These are phyloP conservation scores for Scaptodrosophila latifasciaeformis DNA, from an alignment of 2,888 invertebrate genomes.

Conservation along the genomic window DNA sequence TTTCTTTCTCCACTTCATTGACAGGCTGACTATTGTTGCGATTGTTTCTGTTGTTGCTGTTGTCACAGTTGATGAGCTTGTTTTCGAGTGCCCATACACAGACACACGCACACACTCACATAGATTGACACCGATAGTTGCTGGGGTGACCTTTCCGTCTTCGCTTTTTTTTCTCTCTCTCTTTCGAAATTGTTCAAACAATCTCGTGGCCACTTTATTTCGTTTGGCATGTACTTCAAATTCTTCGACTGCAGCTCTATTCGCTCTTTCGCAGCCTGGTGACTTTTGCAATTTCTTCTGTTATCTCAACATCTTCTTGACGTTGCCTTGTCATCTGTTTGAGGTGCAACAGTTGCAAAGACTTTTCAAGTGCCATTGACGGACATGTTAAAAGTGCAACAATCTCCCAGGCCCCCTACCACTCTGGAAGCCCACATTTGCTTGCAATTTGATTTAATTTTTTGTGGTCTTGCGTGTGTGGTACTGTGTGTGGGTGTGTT, in stretches of 20 bases:
- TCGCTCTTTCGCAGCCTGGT: neutral
- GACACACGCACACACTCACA: neutral
- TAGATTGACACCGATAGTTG: neutral
- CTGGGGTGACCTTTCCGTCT: constrained; percentile 57
- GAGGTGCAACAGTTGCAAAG: constrained; percentile 60
- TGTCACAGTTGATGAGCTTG: constrained; percentile 55
- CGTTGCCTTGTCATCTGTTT: constrained; percentile 31
- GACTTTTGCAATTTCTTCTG: constrained; percentile 33
- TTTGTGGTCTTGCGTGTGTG: no score
- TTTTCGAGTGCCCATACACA: constrained; percentile 45
- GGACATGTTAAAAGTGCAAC: neutral
- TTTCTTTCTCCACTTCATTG: constrained; percentile 44
- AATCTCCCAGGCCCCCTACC: no score
- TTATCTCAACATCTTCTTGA: constrained; percentile 24
- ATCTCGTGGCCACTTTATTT: constrained; percentile 12
- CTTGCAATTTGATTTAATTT: constrained; percentile 10
- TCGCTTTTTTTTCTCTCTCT: no score
- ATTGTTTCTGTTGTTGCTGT: constrained; percentile 26
- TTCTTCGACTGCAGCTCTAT: neutral
- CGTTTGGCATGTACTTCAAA: constrained; percentile 1
- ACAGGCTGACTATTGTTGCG: constrained; percentile 34
- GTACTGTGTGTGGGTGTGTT: no score
- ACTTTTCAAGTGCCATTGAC: constrained; percentile 38
- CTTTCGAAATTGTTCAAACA: constrained; percentile 36
- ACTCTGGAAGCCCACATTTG: no score